These are phyloP conservation scores for Sterna hirundo DNA, from an alignment of 2,113 vertebrate genomes.

Conservation along the genomic window DNA sequence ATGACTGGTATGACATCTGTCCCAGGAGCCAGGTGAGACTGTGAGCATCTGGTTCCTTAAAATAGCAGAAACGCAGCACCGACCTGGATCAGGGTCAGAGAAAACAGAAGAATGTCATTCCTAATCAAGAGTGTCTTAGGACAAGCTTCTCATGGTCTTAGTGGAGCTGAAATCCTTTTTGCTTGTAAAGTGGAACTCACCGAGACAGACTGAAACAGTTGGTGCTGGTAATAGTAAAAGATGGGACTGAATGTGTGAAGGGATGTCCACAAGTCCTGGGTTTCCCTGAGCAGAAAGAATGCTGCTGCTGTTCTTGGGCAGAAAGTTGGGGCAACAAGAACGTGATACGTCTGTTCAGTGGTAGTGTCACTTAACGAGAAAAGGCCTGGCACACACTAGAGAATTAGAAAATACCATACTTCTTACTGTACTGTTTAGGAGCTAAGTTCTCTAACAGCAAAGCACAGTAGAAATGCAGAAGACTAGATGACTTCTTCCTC, in stretches of 20 bases:
- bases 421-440: not conserved
- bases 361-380: not conserved
- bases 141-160: not conserved
- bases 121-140: not conserved
- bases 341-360: not conserved
- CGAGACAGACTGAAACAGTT: not conserved
- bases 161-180: not conserved
- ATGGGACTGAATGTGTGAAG: not conserved
- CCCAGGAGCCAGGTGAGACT: not conserved
- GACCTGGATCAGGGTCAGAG: not conserved
- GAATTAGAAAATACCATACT: not conserved
- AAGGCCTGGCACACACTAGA: not conserved
- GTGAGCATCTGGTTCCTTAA: not conserved
- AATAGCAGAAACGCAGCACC: not conserved
- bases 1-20: not conserved
- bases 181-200: not conserved
- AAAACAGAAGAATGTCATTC: not conserved
- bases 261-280: not conserved
- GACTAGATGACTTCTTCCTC: not conserved
- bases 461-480: not conserved
- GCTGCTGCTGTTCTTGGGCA: not conserved
- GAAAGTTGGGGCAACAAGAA: not conserved
- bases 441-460: not conserved
- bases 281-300: not conserved
- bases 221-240: not conserved